Conservation (phyloP, 2,888 invertebrate genomes). For the Machimus rusticus region DNA sequence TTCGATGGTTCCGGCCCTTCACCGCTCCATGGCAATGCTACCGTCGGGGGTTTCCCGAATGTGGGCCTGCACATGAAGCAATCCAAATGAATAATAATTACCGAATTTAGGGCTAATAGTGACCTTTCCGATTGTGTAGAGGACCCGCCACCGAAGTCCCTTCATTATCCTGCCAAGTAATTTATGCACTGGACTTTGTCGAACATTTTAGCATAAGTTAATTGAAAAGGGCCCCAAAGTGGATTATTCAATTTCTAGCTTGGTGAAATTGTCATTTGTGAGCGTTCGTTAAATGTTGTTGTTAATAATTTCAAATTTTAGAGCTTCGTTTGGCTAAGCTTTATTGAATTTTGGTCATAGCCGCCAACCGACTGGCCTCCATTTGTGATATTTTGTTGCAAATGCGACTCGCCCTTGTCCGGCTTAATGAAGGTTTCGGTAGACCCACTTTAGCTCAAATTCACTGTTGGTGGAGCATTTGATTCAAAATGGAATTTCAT, state of each 20-base stretch:
- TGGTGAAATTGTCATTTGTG: not conserved
- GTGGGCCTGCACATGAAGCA: constrained; percentile 14
- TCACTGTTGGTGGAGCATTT: not conserved
- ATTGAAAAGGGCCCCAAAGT: constrained; percentile 13
- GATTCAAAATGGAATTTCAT: not conserved
- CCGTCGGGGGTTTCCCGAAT: not conserved
- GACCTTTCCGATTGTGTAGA: constrained; percentile 6
- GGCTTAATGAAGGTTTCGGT: not conserved
- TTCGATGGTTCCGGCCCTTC: not conserved
- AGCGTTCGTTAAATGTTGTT: not conserved
- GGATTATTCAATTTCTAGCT: constrained; percentile 8
- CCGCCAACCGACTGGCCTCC: not conserved
- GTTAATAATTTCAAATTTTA: constrained; percentile 6
- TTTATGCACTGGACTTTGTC: constrained; percentile 4
- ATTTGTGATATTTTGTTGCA: not conserved
- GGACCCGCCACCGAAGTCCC: not conserved
- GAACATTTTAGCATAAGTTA: constrained; percentile 28
- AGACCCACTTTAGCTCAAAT: not conserved
- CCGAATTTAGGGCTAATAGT: not conserved
- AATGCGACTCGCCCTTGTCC: not conserved
- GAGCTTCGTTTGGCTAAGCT: not conserved
- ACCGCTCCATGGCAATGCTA: not conserved
- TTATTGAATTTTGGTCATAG: not conserved
- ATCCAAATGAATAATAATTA: constrained; percentile 28
- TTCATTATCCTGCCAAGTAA: constrained; percentile 13